Evolutionary conservation across 2,888 invertebrate species (phyloP).

Genomic region (Amblyteles armatorius): DNA sequence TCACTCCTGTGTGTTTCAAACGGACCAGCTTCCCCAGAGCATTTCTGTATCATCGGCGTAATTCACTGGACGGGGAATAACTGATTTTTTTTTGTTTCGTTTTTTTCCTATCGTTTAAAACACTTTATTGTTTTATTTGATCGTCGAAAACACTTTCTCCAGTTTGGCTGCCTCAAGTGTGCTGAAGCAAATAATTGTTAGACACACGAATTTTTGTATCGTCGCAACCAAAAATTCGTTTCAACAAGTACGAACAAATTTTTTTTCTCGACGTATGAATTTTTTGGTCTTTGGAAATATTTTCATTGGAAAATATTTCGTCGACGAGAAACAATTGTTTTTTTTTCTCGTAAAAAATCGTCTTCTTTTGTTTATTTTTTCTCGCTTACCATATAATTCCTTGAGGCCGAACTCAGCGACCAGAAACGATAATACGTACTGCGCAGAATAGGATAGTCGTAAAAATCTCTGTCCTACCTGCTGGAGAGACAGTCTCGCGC

Average conservation of each 20-base stretch:
- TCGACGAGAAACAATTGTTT: not conserved
- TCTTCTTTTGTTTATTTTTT: constrained; percentile 25
- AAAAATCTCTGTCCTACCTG: constrained; percentile 69
- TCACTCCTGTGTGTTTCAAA: constrained; percentile 43
- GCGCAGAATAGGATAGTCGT: constrained; percentile 61
- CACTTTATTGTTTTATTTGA: too few species aligned
- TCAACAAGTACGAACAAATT: too few species aligned
- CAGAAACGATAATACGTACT: constrained; percentile 59
- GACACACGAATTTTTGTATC: too few species aligned
- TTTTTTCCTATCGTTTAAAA: not conserved
- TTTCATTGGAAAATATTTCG: too few species aligned
- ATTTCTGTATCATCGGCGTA: not conserved
- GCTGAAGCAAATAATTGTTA: too few species aligned
- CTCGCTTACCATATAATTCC: constrained; percentile 26
- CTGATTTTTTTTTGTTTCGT: not conserved
- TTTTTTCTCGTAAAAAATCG: not conserved
- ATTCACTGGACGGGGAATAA: not conserved
- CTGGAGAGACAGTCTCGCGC: constrained; percentile 44
- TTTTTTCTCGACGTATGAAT: not conserved
- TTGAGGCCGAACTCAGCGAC: constrained; percentile 23
- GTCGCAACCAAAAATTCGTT: too few species aligned
- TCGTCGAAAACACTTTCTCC: too few species aligned
- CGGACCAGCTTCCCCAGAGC: constrained; percentile 1
- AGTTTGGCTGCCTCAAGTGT: too few species aligned
- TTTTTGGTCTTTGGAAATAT: not conserved